A percentile compares a stretch with the other conserved stretches of the same genome.
Evolutionary conservation across 2,797 vertebrate genomes (phyloP).

Genomic region (Diglossa cyanea): DNA sequence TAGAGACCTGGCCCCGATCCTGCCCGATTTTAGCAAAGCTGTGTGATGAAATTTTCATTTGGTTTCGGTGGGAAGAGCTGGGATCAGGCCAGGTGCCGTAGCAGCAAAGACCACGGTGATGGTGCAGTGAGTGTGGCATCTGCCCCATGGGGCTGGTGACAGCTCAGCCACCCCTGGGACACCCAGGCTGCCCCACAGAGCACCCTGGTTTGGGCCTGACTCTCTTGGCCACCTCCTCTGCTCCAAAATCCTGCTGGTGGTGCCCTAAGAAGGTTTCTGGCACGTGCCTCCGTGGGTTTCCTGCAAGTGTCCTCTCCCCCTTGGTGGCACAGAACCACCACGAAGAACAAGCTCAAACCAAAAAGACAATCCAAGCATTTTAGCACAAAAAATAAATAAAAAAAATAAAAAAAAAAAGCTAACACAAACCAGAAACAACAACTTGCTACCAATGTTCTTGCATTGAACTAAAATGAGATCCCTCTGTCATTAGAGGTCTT

Average conservation of each 20-base stretch:
- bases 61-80: background rate
- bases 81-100: background rate
- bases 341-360: slow-evolving; percentile 59
- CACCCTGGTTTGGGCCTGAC: background rate
- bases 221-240: background rate
- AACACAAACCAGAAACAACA: background rate
- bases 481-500: slow-evolving; percentile 25
- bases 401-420: background rate
- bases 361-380: slow-evolving; percentile 51
- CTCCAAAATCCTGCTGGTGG: slow-evolving; percentile 5
- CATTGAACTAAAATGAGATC: slow-evolving; percentile 22
- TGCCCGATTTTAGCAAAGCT: background rate
- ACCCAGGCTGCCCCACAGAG: background rate
- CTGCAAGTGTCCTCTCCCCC: slow-evolving; percentile 14
- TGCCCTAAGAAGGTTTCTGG: background rate
- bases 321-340: background rate
- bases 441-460: background rate
- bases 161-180: background rate
- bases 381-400: background rate
- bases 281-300: background rate
- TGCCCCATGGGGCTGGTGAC: background rate
- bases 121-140: background rate
- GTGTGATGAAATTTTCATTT: background rate
- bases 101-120: background rate
- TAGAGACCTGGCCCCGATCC: background rate